Percentiles rank a stretch among this genome's conserved stretches.
Evolutionary conservation across 2,113 vertebrate genomes (phyloP).

Genomic region (Rafetus swinhoei): DNA sequence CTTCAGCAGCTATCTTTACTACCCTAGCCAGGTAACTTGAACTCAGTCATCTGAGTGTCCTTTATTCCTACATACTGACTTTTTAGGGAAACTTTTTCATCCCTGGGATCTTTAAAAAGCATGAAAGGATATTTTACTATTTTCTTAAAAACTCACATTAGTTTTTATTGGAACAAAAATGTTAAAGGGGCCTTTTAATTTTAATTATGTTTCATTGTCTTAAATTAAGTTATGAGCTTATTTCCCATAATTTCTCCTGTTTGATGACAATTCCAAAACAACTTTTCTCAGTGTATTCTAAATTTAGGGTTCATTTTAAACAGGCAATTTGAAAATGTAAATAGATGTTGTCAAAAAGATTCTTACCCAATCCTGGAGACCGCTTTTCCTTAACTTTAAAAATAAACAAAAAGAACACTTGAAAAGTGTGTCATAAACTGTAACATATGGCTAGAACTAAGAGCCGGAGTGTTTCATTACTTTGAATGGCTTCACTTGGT

Average conservation of each 20-base stretch:
- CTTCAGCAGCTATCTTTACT: neutral
- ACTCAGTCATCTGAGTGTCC: slow-evolving; percentile 17
- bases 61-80: slow-evolving; percentile 31
- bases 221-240: neutral
- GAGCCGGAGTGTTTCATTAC: neutral
- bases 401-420: neutral
- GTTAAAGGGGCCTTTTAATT: neutral
- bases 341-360: neutral
- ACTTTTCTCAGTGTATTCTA: neutral
- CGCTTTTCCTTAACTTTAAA: neutral
- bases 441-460: neutral
- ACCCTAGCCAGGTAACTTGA: slow-evolving; percentile 8
- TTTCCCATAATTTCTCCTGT: neutral
- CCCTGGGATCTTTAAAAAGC: neutral
- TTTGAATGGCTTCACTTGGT: neutral
- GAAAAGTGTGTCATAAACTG: neutral
- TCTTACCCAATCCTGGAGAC: neutral
- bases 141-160: neutral
- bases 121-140: neutral
- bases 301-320: accelerated
- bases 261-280: neutral
- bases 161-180: neutral
- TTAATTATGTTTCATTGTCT: neutral
- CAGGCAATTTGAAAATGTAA: neutral
- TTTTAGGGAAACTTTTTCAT: neutral